Conservation (phyloP, 2,113 vertebrate genomes). For the Rhynchomys soricoides region DNA sequence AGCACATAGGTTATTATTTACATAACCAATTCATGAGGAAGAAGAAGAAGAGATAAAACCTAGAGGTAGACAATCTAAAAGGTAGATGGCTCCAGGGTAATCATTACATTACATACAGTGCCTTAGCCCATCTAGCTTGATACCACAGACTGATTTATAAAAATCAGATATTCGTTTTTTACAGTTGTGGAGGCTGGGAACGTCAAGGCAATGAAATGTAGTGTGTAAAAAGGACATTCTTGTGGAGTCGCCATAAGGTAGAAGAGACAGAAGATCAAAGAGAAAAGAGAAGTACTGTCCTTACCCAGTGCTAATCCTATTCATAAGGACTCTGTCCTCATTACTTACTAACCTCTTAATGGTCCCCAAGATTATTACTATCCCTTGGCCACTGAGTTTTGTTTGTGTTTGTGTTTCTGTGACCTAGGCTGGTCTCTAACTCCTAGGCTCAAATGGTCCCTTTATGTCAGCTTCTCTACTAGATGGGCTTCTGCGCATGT, state of each 20-base stretch:
- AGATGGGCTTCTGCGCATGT: not conserved
- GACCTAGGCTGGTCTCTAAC: not conserved
- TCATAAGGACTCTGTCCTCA: not conserved
- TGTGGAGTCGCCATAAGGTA: not conserved
- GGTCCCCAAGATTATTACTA: no score
- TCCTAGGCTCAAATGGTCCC: not conserved
- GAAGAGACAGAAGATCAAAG: not conserved
- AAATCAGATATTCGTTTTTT: not conserved
- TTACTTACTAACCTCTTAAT: not conserved
- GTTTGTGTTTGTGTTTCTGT: not conserved
- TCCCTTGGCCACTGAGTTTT: not conserved
- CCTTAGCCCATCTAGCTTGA: not conserved
- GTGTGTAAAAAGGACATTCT: not conserved
- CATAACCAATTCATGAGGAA: not conserved
- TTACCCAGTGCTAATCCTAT: not conserved
- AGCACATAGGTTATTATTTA: not conserved
- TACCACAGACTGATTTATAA: not conserved
- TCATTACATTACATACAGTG: not conserved
- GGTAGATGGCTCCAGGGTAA: not conserved
- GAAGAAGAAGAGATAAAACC: not conserved
- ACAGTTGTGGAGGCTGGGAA: not conserved
- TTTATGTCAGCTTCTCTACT: not conserved
- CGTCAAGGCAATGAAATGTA: not conserved
- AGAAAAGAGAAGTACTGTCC: not conserved
- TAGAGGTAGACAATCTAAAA: not conserved